These are phyloP conservation scores for Thereva unica DNA, from an alignment of 2,888 invertebrate genomes.

Conservation along the genomic window DNA sequence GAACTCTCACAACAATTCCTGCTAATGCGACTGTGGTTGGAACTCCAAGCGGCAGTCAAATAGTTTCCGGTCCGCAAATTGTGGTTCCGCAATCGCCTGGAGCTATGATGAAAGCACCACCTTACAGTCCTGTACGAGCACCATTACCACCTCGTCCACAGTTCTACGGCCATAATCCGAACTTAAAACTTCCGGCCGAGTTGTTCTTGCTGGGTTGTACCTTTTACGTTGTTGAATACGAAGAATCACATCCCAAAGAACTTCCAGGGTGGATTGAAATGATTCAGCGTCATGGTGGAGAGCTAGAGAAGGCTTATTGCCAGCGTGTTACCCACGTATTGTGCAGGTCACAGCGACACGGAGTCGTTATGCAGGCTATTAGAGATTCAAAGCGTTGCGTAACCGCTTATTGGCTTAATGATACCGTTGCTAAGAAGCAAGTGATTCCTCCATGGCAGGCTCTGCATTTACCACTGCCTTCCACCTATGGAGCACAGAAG, in stretches of 20 bases:
- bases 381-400: conserved; percentile 73
- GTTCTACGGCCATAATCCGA: conserved; percentile 92
- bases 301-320: conserved; percentile 83
- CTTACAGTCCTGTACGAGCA: conserved; percentile 61
- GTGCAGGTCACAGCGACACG: conserved; percentile 87
- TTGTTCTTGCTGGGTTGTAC: conserved; percentile 91
- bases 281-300: conserved; percentile 82
- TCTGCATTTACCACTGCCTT: conserved; percentile 83
- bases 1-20: conserved; percentile 62
- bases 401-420: conserved; percentile 88
- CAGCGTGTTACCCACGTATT: conserved; percentile 89
- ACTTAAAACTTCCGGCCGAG: conserved; percentile 84
- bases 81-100: conserved; percentile 45
- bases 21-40: conserved; percentile 55
- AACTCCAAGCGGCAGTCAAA: conserved; percentile 45
- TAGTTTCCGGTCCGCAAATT: conserved; percentile 46
- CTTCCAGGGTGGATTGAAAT: conserved; percentile 71
- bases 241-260: conserved; percentile 67
- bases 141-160: conserved; percentile 69
- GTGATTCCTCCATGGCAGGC: conserved; percentile 93
- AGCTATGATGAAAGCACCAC: conserved; percentile 44
- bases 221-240: conserved; percentile 86
- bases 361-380: conserved; percentile 82
- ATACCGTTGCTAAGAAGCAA: conserved; percentile 82
- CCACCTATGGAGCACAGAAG: conserved; percentile 66